phyloP scores from a whole-genome alignment of 2,888 invertebrate genomes.

The Malthinus flaveolus region DNA sequence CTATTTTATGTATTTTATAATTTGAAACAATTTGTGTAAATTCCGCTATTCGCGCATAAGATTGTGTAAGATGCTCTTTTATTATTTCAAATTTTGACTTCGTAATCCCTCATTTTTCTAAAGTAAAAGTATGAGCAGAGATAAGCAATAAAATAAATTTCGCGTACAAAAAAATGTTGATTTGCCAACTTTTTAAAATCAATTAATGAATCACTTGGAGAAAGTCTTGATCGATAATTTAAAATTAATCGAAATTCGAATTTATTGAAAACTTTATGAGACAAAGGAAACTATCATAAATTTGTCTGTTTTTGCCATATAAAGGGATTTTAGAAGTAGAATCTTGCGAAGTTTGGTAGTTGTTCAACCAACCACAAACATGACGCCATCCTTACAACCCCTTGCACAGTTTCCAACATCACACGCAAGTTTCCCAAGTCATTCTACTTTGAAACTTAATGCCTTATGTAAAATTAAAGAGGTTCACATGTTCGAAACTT shows the following conservation, averaged over 20 bases:
- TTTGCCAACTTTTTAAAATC: constrained; percentile 18
- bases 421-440: constrained; percentile 42
- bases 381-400: constrained; percentile 47
- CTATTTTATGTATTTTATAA: no score
- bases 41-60: no score
- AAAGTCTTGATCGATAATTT: background rate
- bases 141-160: no score
- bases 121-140: no score
- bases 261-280: background rate
- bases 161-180: no score
- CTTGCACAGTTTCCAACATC: constrained; percentile 35
- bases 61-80: no score
- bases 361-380: constrained; percentile 55
- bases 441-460: constrained; percentile 44
- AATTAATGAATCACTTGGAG: constrained; percentile 2
- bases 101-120: no score
- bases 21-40: no score
- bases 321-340: constrained; percentile 26
- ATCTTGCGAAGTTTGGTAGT: constrained; percentile 50
- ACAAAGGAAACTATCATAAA: constrained; percentile 19
- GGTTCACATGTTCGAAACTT: constrained; percentile 10
- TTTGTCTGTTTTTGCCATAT: constrained; percentile 22
- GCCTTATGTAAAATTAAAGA: constrained; percentile 38
- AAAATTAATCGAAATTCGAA: background rate
- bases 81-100: no score